These are phyloP conservation scores for Tenthredo scrophulariae DNA, from an alignment of 2,888 invertebrate genomes.

Conservation along the genomic window DNA sequence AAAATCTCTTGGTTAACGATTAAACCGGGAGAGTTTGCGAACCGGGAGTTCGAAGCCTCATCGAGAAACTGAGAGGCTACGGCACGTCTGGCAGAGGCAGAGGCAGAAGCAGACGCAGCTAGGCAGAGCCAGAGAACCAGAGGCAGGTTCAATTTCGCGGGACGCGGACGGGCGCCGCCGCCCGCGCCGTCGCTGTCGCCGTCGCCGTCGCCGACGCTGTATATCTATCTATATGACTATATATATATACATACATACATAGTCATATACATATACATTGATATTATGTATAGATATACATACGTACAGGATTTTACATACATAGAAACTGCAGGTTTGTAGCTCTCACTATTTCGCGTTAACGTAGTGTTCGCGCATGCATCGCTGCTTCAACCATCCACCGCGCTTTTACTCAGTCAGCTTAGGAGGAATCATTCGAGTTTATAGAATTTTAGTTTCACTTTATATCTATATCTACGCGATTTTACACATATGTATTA, in stretches of 20 bases:
- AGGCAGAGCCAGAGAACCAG: not conserved
- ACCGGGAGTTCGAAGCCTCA: conserved; percentile 46
- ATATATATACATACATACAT: not conserved
- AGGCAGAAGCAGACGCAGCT: not conserved
- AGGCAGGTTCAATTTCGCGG: conserved; percentile 50
- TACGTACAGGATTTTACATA: not conserved
- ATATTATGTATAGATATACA: not conserved
- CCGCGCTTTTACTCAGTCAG: too few relatives aligned
- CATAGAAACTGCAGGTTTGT: not conserved
- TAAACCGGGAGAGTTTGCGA: not conserved
- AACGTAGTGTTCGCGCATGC: not conserved
- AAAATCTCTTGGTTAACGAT: not conserved
- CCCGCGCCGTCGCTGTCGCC: conserved; percentile 34
- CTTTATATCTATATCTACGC: too few relatives aligned
- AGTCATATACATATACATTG: not conserved
- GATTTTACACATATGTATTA: too few relatives aligned
- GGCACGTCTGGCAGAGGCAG: conserved; percentile 21
- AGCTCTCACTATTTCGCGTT: conserved; percentile 4
- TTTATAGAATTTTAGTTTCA: too few relatives aligned
- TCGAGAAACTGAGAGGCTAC: conserved; percentile 25
- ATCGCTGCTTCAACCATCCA: not conserved
- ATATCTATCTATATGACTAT: not conserved
- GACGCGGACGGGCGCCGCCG: conserved; percentile 44
- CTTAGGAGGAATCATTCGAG: too few relatives aligned
- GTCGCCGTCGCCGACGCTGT: conserved; percentile 21